Conservation (phyloP, 2,888 invertebrate species). For the Dioctria rufipes region DNA sequence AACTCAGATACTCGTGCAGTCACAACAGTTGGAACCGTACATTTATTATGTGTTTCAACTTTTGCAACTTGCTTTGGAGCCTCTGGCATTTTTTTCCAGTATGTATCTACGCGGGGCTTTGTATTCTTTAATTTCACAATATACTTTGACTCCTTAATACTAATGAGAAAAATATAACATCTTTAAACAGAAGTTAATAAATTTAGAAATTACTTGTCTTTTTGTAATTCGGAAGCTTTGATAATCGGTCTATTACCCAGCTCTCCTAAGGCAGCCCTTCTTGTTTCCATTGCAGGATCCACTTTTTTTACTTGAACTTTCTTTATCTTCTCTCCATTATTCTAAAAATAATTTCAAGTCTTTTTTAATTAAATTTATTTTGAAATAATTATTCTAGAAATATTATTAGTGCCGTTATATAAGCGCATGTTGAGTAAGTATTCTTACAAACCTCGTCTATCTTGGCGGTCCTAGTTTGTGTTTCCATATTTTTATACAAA, state of each 20-base stretch:
- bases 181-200: neutral
- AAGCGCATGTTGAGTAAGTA: neutral
- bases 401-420: constrained; percentile 22
- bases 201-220: constrained; percentile 63
- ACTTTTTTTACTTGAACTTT: constrained; percentile 65
- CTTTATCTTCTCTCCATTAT: constrained; percentile 17
- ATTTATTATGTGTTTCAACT: constrained; percentile 30
- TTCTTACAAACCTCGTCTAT: constrained; percentile 32
- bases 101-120: constrained; percentile 69
- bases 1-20: neutral
- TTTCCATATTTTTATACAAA: constrained; percentile 11
- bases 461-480: constrained; percentile 21
- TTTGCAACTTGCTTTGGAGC: constrained; percentile 52
- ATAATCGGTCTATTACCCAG: constrained; percentile 72
- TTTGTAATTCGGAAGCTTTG: constrained; percentile 65
- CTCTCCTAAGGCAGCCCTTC: constrained; percentile 72
- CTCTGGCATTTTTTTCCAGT: constrained; percentile 64
- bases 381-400: neutral
- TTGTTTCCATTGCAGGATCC: constrained; percentile 63
- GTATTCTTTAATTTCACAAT: constrained; percentile 66
- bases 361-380: neutral
- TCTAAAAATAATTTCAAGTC: constrained; percentile 4
- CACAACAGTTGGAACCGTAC: neutral
- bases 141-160: constrained; percentile 63
- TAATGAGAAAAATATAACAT: neutral